Evolutionary conservation across 1,140 invertebrate genomes (phyloP), one percentile per base, ranked within the genome.

Genomic region (Lanistes nyassanus): DNA sequence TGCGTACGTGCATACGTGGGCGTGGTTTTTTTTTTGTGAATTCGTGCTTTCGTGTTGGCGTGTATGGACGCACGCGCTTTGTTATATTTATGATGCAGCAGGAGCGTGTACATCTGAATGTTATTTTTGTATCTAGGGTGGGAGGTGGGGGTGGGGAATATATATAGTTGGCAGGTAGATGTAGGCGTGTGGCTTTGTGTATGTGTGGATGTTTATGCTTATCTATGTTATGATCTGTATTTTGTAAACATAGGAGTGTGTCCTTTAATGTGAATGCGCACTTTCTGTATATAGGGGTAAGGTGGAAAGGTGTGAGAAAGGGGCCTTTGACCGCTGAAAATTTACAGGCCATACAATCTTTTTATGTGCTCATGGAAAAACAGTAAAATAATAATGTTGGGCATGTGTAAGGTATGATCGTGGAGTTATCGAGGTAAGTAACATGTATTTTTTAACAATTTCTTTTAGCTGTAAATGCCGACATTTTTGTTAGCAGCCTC

Each of bases 201-300:
- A 26, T 64, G 62, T 64, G 62, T 64, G 62, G 11, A 26, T 64
- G 62, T 64, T 11, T 64, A 26, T 64, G 62, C 26, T 11, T 64
- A 26, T 64, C n/a, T n/a, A n/a, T n/a, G n/a, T n/a, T n/a, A n/a
- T n/a, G n/a, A n/a, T n/a, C n/a, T n/a, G n/a, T n/a, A n/a, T n/a
- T n/a, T n/a, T n/a, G n/a, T n/a, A n/a, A n/a, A n/a, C n/a, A n/a
- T n/a, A n/a, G n/a, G n/a, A n/a, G n/a, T n/a, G n/a, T n/a, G n/a
- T n/a, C n/a, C n/a, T n/a, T n/a, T n/a, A n/a, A n/a, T n/a, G n/a
- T n/a, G n/a, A n/a, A n/a, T n/a, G n/a, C n/a, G n/a, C n/a, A n/a
- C n/a, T n/a, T n/a, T n/a, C n/a, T 16, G 62, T 64, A 34, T 64
- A 26, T 16, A 26, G 16, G 62, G 23, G n/a, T 16, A 1, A 34